Evolutionary conservation across 2,113 vertebrate genomes (phyloP), one percentile per base, ranked within the genome.

Genomic region (Myrmophylax atrothorax): DNA sequence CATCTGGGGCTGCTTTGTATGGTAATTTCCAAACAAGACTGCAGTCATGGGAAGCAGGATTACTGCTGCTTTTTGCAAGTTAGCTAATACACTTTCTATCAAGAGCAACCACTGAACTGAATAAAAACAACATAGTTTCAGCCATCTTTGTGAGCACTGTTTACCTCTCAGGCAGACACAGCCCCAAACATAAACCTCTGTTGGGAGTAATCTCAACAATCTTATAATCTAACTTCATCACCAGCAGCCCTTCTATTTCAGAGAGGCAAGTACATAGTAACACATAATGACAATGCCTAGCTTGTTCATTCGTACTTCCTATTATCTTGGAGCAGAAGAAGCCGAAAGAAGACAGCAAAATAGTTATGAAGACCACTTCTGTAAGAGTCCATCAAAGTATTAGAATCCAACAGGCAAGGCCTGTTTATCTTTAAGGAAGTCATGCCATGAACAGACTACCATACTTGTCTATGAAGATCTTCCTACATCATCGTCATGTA

Each of bases 401-500:
- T 42, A 44, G 13, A 55, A 66, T 53, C n/a, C 44, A 69, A 35
- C 44, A 84, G 47, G 18, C 26, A 59, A 40, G 53, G 33, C 31
- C 40, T 93, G 25, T 38, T 79, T 38, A 37, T 68, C 53, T 28
- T 33, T 35, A 18, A 58, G 24, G n/a, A 73, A 14, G 12, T 60
- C 56, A 24, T 33, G 6, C 14, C 31, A 37, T 0, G 0, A 73
- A 8, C 26, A 68, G 66, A n/a, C 18, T 46, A 10, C 22, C 8
- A 3, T 37, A 37, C 4, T 15, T 52, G 26, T 24, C 25, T 59
- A 47, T 47, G 33, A 44, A 87, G 47, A 59, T 7, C 14, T 58
- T 72, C 28, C 19, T 38, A 9, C 15, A 3, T 26, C 1, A 2
- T 26, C 1, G 1, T 46, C 69, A 25, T 7, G 8, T 24, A 26